Base-by-base conservation (phyloP, 2,797 vertebrate species). In the Tiaroga cobitis region DNA sequence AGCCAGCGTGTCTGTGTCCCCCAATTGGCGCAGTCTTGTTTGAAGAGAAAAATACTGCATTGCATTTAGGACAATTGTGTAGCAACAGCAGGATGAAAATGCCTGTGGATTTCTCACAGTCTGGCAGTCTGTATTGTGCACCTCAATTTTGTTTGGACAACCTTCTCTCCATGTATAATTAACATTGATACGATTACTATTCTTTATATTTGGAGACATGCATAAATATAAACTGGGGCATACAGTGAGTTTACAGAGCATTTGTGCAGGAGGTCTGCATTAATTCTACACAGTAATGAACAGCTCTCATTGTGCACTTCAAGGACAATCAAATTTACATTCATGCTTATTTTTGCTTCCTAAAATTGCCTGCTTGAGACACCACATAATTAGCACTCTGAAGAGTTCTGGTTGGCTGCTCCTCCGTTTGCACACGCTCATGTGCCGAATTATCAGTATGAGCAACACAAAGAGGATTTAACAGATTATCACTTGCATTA, bases 131-230 rank as follows among this genome's bases (percentile, higher is more conserved):
- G 92, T 91, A 90, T 94, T 93, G 93, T 92, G 93, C 90, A 93
- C 94, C 92, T 95, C 92, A 93, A 90, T 94, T 93, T 92, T 93
- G 94, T 95, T 94, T 95, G 90, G 93, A 94, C 93, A 93, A 92
- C 89, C 90, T 89, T 87, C 91, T 92, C 92, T 92, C 92, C 91
- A 92, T 91, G 91, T 94, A 91, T 95, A 95, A 95, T 95, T 94
- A 95, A 92, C 88, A 89, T 90, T 90, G 93, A 94, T 94, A 93
- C 90, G 92, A 95, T 95, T 93, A 95, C 92, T 90, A 92, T 93
- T 90, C 91, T 89, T 89, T 89, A 89, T 90, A 88, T 94, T 92
- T 90, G 87, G 34, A 75, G 91, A 92, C 90, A 87, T 87, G 90
- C 88, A 90, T 92, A 93, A 93, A 95, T 92, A 93, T 88, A 92